Base-by-base conservation (phyloP, 1,140 invertebrate genomes). In the Aplysia californica region DNA sequence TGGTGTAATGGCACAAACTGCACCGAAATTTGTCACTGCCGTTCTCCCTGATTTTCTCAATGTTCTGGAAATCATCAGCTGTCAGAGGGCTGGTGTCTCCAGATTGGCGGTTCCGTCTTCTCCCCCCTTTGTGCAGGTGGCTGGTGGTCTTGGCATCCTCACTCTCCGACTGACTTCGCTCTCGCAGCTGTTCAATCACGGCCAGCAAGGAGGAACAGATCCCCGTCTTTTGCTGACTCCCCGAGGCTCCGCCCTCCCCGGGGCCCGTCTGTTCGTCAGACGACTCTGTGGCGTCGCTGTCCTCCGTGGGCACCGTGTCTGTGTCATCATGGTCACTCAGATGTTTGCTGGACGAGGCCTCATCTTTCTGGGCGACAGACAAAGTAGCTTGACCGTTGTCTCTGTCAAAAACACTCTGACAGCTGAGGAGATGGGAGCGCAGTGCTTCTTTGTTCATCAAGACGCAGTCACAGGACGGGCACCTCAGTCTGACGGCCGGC, bases 141-240 rank as follows among this genome's bases (percentile, higher is more conserved):
- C 1, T 44, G 65, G 0, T 59, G 10, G 76, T 35, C 20, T 72
- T 77, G 31, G 83, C 80, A 44, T 83, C 29, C 29, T 86, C 87
- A 41, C 78, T 77, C 65, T 88, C 87, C n/a, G 83, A 83, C 29
- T 82, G 77, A 2, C 86, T 85, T n/a, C 84, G 64, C 76, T 89
- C 86, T 58, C 89, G 79, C 0, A 90, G 77, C 66, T 90, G 88
- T 73, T 90, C 89, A 76, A 90, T 90, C 26, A 89, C 88, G 23
- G 87, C 87, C 39, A 90, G 79, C 20, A 90, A 77, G 23, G 89
- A 89, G n/a, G 86, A 87, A 50, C 88, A 87, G 56, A 90, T 90
- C 2, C 88, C 86, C 65, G 75, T 66, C 66, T 79, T 82, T 82
- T 65, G 79, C 69, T 80, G 64, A 38, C 69, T 35, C n/a, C n/a